Evolutionary conservation across 2,113 vertebrate species (phyloP).

Genomic region (Clarias macrocephalus): DNA sequence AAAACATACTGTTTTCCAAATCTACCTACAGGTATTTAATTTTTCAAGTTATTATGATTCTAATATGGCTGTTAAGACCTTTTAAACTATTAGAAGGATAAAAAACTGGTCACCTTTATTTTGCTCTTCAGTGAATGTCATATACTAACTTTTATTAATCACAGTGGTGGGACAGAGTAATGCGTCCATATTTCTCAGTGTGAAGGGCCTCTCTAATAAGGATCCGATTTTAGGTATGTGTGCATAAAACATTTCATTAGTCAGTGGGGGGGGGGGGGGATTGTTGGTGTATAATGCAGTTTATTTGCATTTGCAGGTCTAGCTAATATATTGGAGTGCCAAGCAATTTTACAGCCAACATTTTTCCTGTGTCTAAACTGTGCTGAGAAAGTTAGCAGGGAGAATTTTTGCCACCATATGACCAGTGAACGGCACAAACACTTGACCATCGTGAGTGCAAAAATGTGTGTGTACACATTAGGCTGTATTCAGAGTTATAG

Average conservation of each 20-base stretch:
- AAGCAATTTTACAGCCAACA: constrained; percentile 20
- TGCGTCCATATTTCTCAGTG: constrained; percentile 26
- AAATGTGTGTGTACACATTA: neutral
- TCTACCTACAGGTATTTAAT: constrained; percentile 23
- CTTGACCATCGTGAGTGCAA: constrained; percentile 16
- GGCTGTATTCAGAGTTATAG: neutral
- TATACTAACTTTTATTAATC: neutral
- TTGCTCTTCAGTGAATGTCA: neutral
- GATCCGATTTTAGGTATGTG: constrained; percentile 28
- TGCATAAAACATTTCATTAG: neutral
- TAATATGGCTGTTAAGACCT: neutral
- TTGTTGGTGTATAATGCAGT: neutral
- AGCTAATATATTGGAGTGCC: constrained; percentile 33
- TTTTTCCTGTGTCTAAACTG: constrained; percentile 45
- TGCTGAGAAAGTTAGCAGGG: constrained; percentile 19
- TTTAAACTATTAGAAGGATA: neutral
- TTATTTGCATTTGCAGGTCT: constrained; percentile 26
- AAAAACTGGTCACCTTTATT: neutral
- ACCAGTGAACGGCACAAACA: constrained; percentile 22
- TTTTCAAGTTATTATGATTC: neutral
- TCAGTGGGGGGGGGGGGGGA: neutral
- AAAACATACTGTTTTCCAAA: constrained; percentile 8
- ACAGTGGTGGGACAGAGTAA: constrained; percentile 29
- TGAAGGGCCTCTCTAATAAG: neutral
- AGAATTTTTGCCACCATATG: constrained; percentile 34